phyloP scores from a whole-genome alignment of 2,797 vertebrate species.

The Sebastes dallii region DNA sequence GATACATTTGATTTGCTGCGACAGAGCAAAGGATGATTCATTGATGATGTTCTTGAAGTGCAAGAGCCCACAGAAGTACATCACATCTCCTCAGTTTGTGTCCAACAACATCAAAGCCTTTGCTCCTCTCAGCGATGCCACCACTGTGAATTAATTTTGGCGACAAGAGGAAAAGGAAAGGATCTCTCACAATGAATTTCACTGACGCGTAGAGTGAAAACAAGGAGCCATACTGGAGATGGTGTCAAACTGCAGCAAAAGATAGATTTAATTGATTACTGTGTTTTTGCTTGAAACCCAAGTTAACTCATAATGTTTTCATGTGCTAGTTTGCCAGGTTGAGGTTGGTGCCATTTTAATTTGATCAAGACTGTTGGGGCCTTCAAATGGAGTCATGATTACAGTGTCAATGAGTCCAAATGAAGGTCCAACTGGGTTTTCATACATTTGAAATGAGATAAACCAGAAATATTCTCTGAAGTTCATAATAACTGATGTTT shows the following conservation, averaged over 20 bases:
- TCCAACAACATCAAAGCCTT: conserved; percentile 64
- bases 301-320: background rate
- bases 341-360: background rate
- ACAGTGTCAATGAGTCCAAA: background rate
- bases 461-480: background rate
- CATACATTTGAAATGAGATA: background rate
- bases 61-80: conserved; percentile 34
- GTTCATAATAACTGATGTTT: background rate
- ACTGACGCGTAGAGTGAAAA: background rate
- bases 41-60: conserved; percentile 59
- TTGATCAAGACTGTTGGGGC: background rate
- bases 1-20: conserved; percentile 54
- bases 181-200: conserved; percentile 25
- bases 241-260: conserved; percentile 4
- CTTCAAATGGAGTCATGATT: background rate
- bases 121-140: conserved; percentile 24
- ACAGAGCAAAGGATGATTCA: conserved; percentile 51
- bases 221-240: background rate
- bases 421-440: background rate
- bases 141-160: conserved; percentile 50
- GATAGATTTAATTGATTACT: conserved; percentile 1
- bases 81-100: conserved; percentile 44
- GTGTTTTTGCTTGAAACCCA: background rate
- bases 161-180: conserved; percentile 18
- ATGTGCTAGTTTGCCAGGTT: background rate